These are phyloP conservation scores for Pao palembangensis DNA, from an alignment of 2,113 vertebrate species.

Conservation along the genomic window DNA sequence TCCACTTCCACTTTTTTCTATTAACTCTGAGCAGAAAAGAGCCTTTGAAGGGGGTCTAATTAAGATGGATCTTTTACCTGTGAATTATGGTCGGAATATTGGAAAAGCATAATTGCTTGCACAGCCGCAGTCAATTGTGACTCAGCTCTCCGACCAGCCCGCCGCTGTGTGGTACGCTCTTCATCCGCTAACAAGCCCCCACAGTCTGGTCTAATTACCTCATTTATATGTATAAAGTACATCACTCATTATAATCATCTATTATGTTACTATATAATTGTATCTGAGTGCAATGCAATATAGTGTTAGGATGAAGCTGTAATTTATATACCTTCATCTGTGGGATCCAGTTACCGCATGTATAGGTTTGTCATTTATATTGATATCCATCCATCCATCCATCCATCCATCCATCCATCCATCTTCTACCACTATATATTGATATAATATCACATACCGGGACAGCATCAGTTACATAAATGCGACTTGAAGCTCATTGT, in stretches of 20 bases:
- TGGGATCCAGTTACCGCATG: conserved; percentile 32
- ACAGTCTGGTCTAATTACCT: conserved; percentile 47
- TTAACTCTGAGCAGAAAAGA: conserved; percentile 38
- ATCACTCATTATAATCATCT: conserved; percentile 54
- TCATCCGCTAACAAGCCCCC: conserved; percentile 37
- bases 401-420: no score
- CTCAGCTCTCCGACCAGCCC: conserved; percentile 31
- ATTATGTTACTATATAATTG: conserved; percentile 48
- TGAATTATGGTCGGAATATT: conserved; percentile 61
- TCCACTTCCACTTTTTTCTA: conserved; percentile 43
- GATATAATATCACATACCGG: conserved; percentile 15
- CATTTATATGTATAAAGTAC: conserved; percentile 58
- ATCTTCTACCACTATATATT: not conserved
- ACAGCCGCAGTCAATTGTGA: conserved; percentile 46
- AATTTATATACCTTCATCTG: conserved; percentile 25
- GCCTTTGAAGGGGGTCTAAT: conserved; percentile 44
- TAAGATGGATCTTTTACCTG: conserved; percentile 57
- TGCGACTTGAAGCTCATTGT: no score
- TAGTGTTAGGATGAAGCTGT: conserved; percentile 20
- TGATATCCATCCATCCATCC: not conserved
- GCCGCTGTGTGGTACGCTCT: conserved; percentile 36
- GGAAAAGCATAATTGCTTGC: conserved; percentile 57
- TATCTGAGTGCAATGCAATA: conserved; percentile 38
- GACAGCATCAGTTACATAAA: no score
- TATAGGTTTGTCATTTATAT: conserved; percentile 35